A percentile compares a stretch with the other conserved stretches of the same genome.
Evolutionary conservation across 1,140 invertebrate genomes (phyloP).

Genomic region (Gryon sp.): DNA sequence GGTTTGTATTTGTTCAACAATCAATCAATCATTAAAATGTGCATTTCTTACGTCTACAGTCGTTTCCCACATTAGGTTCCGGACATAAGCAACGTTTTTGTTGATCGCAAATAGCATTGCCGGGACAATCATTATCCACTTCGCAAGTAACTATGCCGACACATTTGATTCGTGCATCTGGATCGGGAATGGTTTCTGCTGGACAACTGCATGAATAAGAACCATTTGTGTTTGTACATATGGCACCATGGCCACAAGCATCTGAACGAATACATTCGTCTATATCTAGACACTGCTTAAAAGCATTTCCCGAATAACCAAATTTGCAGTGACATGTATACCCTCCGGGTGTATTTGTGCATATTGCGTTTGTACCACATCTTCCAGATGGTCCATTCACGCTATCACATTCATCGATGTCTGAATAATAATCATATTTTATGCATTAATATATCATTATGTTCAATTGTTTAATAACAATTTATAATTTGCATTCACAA

Average conservation of each 20-base stretch:
- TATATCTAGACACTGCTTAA: slow-evolving; percentile 88
- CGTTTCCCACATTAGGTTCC: slow-evolving; percentile 93
- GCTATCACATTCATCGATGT: slow-evolving; percentile 95
- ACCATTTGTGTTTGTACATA: slow-evolving; percentile 89
- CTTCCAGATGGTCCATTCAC: slow-evolving; percentile 87
- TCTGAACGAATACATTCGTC: slow-evolving; percentile 87
- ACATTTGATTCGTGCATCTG: slow-evolving; percentile 88
- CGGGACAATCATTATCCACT: slow-evolving; percentile 88
- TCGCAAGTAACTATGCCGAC: slow-evolving; percentile 89
- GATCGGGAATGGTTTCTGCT: slow-evolving; percentile 88
- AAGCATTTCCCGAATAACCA: slow-evolving; percentile 89
- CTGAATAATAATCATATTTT: slow-evolving; percentile 73
- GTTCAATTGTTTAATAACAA: not conserved
- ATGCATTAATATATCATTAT: not conserved
- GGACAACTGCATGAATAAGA: slow-evolving; percentile 90
- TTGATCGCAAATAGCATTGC: slow-evolving; percentile 91
- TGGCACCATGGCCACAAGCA: slow-evolving; percentile 88
- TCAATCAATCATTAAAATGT: too few species aligned
- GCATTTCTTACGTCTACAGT: slow-evolving; percentile 89
- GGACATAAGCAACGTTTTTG: slow-evolving; percentile 90
- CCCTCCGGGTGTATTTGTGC: slow-evolving; percentile 89
- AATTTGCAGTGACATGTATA: slow-evolving; percentile 89
- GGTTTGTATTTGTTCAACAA: not conserved
- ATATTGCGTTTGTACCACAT: slow-evolving; percentile 91
- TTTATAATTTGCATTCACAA: not conserved